Evolutionary conservation across 1,140 invertebrate species (phyloP).

Genomic region (Aphelinus certus): DNA sequence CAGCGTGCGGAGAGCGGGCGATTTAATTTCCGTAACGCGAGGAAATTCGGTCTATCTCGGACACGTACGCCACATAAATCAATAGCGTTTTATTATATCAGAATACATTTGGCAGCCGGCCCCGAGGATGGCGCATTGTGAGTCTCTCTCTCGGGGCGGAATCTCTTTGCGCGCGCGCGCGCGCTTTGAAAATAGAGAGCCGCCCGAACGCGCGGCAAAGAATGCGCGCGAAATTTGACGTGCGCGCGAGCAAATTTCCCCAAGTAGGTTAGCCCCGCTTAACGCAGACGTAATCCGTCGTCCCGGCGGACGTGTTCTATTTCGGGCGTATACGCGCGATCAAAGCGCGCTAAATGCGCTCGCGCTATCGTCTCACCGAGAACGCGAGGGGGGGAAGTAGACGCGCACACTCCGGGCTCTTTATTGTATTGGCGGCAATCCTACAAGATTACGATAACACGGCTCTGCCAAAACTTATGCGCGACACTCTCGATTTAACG

Average conservation of each 20-base stretch:
- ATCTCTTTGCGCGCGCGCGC: too few relatives aligned
- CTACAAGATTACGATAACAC: constrained; percentile 49
- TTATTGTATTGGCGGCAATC: constrained; percentile 51
- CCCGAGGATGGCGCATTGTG: too few relatives aligned
- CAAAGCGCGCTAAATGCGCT: constrained; percentile 39
- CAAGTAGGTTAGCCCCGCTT: constrained; percentile 25
- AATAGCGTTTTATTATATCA: too few relatives aligned
- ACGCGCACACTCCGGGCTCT: constrained; percentile 30
- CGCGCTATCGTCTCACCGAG: constrained; percentile 26
- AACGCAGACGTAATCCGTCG: constrained; percentile 20
- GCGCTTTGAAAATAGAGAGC: too few relatives aligned
- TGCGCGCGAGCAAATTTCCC: background rate
- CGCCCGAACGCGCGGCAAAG: too few relatives aligned
- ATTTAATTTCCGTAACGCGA: too few relatives aligned
- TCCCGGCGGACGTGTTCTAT: constrained; percentile 41
- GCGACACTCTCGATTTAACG: constrained; percentile 42
- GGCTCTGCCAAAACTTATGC: constrained; percentile 39
- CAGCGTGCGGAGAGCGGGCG: too few relatives aligned
- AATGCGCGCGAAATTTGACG: too few relatives aligned
- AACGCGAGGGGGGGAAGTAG: background rate
- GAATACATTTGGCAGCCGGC: too few relatives aligned
- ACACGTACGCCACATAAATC: too few relatives aligned
- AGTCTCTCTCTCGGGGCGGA: too few relatives aligned
- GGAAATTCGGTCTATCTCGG: too few relatives aligned
- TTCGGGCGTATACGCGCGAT: constrained; percentile 40